These are phyloP conservation scores for Sebastes trivittatus DNA, from an alignment of 2,797 vertebrate species.

Conservation along the genomic window DNA sequence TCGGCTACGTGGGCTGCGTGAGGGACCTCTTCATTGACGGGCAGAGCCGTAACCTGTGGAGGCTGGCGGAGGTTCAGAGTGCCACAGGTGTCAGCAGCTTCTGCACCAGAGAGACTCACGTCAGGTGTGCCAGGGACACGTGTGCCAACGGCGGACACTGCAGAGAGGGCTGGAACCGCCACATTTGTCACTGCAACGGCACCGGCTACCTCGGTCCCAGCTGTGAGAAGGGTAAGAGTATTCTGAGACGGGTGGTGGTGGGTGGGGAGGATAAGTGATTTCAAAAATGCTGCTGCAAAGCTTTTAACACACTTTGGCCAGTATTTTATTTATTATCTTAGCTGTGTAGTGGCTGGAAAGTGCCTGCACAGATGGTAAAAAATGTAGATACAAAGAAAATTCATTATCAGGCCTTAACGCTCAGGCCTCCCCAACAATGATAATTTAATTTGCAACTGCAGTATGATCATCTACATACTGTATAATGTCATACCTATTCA, in stretches of 20 bases:
- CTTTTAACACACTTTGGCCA: conserved; percentile 65
- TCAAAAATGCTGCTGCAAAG: conserved; percentile 51
- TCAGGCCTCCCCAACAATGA: conserved; percentile 25
- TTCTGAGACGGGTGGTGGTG: neutral
- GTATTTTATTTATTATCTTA: conserved; percentile 67
- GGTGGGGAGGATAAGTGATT: conserved; percentile 22
- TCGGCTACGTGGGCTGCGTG: conserved; percentile 94
- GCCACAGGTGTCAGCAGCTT: conserved; percentile 85
- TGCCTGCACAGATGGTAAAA: conserved; percentile 23
- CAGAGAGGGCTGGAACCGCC: conserved; percentile 94
- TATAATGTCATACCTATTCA: conserved; percentile 38
- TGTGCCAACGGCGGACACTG: conserved; percentile 89
- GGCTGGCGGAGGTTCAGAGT: conserved; percentile 87
- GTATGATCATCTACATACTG: conserved; percentile 4
- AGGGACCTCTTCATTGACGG: conserved; percentile 94
- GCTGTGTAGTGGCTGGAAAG: conserved; percentile 44
- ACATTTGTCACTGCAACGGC: conserved; percentile 90
- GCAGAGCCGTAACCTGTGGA: conserved; percentile 89
- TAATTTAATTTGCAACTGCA: conserved; percentile 23
- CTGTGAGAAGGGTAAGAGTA: conserved; percentile 89
- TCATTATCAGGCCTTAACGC: conserved; percentile 16
- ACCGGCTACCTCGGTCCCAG: conserved; percentile 89
- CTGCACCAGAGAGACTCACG: conserved; percentile 89
- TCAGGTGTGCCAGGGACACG: conserved; percentile 86
- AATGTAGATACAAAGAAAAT: conserved; percentile 31